A percentile compares a stretch with the other conserved stretches of the same genome.
These are phyloP conservation scores for Micropterix aruncella DNA, from an alignment of 2,888 invertebrate species.

Conservation along the genomic window DNA sequence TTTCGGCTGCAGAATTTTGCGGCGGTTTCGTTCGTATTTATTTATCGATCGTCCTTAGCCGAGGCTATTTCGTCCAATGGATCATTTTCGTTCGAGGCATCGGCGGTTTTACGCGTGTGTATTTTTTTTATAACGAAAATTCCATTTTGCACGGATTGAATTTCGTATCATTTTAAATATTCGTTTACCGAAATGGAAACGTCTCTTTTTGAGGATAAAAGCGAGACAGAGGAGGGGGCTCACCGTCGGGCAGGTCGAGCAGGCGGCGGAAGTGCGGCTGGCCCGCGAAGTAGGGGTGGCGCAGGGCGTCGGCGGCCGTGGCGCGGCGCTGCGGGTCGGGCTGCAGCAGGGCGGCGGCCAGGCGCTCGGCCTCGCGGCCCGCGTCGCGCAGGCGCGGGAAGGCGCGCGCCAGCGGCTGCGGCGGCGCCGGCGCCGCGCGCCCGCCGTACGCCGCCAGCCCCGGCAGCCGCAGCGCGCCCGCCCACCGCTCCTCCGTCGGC, in stretches of 20 bases:
- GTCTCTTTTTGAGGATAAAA: background rate
- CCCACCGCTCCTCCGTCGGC: conserved; percentile 89
- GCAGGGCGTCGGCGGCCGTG: conserved; percentile 75
- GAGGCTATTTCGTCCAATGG: too few species aligned
- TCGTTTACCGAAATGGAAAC: background rate
- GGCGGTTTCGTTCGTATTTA: too few species aligned
- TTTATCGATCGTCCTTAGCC: too few species aligned
- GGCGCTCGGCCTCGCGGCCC: conserved; percentile 72
- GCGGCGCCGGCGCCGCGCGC: conserved; percentile 49
- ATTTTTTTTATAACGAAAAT: too few species aligned
- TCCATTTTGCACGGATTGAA: too few species aligned
- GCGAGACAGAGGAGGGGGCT: conserved; percentile 19
- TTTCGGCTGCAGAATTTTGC: too few species aligned
- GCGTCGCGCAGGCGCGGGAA: conserved; percentile 87
- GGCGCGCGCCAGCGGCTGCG: conserved; percentile 66
- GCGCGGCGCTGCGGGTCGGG: conserved; percentile 77
- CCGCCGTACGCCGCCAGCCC: conserved; percentile 63
- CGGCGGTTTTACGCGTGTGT: too few species aligned
- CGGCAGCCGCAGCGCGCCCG: conserved; percentile 75
- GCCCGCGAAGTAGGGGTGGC: conserved; percentile 81
- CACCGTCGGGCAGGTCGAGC: conserved; percentile 86
- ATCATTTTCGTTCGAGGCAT: too few species aligned
- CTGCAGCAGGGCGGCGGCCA: conserved; percentile 75
- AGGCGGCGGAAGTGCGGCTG: conserved; percentile 66
- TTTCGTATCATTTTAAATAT: too few species aligned